These are phyloP conservation scores for Drosophila trichaetosa DNA, from an alignment of 2,888 invertebrate genomes.

Conservation along the genomic window DNA sequence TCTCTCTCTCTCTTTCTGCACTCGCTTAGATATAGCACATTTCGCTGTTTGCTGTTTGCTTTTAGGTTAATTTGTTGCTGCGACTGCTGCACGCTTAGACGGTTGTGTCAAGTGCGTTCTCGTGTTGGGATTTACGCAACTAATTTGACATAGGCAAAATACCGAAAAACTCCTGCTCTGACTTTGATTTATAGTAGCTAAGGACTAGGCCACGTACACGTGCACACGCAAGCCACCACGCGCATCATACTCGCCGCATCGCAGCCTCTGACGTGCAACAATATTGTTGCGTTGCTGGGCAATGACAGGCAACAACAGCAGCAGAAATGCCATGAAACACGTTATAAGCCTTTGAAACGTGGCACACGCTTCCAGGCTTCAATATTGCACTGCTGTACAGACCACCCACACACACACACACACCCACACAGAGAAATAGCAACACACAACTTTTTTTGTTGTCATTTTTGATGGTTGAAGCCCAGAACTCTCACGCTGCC, in stretches of 20 bases:
- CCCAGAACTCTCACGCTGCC: not conserved
- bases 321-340: not conserved
- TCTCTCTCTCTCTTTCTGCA: not conserved
- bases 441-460: slow-evolving; percentile 1
- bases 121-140: slow-evolving; percentile 80
- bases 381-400: slow-evolving; percentile 35
- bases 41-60: slow-evolving; percentile 23
- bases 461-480: slow-evolving; percentile 10
- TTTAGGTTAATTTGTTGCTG: slow-evolving; percentile 53
- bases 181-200: slow-evolving; percentile 76
- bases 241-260: not conserved
- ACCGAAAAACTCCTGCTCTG: slow-evolving; percentile 49
- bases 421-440: not conserved
- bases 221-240: slow-evolving; percentile 2
- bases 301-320: slow-evolving; percentile 6
- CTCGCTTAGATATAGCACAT: slow-evolving; percentile 32
- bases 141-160: slow-evolving; percentile 76
- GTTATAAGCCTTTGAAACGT: slow-evolving; percentile 59
- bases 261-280: slow-evolving; percentile 1
- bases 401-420: not conserved
- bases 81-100: slow-evolving; percentile 44
- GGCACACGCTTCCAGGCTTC: slow-evolving; percentile 42
- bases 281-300: slow-evolving; percentile 3
- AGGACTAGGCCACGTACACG: slow-evolving; percentile 1
- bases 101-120: slow-evolving; percentile 70